These are phyloP conservation scores for Eucera pruinosa DNA, from an alignment of 2,888 invertebrate species.

Conservation along the genomic window DNA sequence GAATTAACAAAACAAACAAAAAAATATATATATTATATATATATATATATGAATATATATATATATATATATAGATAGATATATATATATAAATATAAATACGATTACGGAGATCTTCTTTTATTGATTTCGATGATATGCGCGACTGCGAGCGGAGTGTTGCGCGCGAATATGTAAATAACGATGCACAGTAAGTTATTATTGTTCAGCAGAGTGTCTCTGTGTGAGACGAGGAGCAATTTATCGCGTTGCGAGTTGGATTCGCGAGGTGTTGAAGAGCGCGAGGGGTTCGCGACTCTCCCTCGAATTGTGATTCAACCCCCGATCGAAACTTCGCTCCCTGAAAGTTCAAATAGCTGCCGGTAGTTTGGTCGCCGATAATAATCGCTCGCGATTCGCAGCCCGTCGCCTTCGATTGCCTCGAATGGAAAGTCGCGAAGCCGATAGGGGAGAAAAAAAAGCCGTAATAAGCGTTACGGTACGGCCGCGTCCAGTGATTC, in stretches of 20 bases:
- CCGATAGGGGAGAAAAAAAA: too few species aligned
- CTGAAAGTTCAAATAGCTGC: neutral
- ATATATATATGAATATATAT: constrained; percentile 61
- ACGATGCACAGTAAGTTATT: constrained; percentile 68
- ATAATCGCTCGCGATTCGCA: neutral
- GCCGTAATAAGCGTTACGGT: neutral
- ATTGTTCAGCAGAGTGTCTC: constrained; percentile 68
- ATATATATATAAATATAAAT: constrained; percentile 67
- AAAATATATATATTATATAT: constrained; percentile 62
- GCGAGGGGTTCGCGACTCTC: constrained; percentile 16
- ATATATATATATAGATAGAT: constrained; percentile 65
- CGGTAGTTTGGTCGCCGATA: neutral
- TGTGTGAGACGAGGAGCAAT: constrained; percentile 62
- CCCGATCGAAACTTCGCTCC: constrained; percentile 3
- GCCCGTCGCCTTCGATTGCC: constrained; percentile 21
- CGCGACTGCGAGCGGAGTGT: constrained; percentile 57
- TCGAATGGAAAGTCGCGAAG: constrained; percentile 1
- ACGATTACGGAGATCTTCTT: constrained; percentile 57
- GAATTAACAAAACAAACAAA: constrained; percentile 54
- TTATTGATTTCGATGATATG: constrained; percentile 67
- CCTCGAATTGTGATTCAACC: constrained; percentile 5
- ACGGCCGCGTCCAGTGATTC: constrained; percentile 9
- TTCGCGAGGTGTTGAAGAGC: constrained; percentile 25
- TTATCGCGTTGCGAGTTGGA: constrained; percentile 13
- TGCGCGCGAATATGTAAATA: constrained; percentile 69